phyloP scores from a whole-genome alignment of 2,797 vertebrate genomes.

The Parotocinclus haroldoi region DNA sequence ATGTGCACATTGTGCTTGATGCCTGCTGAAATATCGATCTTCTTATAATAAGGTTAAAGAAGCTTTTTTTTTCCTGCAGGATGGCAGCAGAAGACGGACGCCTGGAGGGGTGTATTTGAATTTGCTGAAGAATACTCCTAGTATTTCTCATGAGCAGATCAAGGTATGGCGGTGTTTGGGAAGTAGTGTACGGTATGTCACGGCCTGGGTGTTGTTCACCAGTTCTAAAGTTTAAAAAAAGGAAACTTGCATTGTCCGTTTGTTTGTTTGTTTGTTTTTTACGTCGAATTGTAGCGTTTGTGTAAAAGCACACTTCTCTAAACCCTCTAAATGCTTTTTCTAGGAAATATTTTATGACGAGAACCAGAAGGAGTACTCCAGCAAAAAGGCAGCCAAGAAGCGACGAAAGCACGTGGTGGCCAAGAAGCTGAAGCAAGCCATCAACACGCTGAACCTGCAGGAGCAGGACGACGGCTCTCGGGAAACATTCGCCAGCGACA shows the following conservation, averaged over 20 bases:
- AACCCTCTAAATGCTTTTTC: not conserved
- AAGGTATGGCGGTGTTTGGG: conserved; percentile 63
- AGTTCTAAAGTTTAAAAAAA: no score
- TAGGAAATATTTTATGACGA: conserved; percentile 88
- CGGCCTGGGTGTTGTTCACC: no score
- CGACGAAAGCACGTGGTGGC: conserved; percentile 82
- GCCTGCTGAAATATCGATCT: no score
- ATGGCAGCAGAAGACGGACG: conserved; percentile 90
- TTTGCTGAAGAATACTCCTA: conserved; percentile 88
- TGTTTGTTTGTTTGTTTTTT: no score
- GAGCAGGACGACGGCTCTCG: conserved; percentile 92
- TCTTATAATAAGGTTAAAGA: no score
- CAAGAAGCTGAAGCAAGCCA: conserved; percentile 95
- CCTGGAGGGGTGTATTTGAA: conserved; percentile 95
- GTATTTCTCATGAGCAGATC: conserved; percentile 81
- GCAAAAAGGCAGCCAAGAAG: conserved; percentile 91
- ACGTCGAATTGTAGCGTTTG: no score
- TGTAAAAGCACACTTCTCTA: no score
- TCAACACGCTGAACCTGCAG: conserved; percentile 88
- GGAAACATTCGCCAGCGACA: conserved; percentile 95
- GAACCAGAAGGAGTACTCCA: conserved; percentile 80
- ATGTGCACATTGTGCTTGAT: no score
- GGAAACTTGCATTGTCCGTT: no score
- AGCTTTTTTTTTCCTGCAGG: conserved; percentile 58
- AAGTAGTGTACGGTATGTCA: no score